A percentile compares a stretch with the other conserved stretches of the same genome.
Conservation (phyloP, 2,888 invertebrate genomes). For the Calameuta filiformis region DNA sequence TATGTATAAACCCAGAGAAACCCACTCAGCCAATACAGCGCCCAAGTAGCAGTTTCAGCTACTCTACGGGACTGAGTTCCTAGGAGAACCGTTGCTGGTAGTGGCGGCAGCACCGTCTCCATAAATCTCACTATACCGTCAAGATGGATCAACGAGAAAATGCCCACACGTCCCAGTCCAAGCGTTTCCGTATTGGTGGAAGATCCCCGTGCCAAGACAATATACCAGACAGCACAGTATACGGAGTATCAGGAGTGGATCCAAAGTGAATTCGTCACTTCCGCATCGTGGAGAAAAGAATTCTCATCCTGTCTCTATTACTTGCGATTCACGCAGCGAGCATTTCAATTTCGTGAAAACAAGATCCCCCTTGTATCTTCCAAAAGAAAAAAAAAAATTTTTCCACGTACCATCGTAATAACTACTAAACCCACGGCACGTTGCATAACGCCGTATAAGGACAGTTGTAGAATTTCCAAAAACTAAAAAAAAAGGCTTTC, state of each 20-base stretch:
- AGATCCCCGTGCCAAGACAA: neutral
- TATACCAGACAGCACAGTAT: neutral
- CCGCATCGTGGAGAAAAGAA: neutral
- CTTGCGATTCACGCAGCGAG: neutral
- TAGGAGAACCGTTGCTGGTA: slow-evolving; percentile 10
- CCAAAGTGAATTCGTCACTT: slow-evolving; percentile 47
- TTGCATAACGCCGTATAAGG: neutral
- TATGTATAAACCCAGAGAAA: neutral
- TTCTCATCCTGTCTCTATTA: neutral
- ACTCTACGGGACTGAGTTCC: slow-evolving; percentile 32
- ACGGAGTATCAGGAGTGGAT: slow-evolving; percentile 47
- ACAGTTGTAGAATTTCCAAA: neutral
- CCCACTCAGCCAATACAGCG: neutral
- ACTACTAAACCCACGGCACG: neutral
- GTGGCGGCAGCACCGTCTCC: slow-evolving; percentile 47
- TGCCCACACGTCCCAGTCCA: neutral
- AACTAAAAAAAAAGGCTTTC: neutral
- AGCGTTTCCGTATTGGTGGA: neutral
- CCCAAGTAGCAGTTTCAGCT: slow-evolving; percentile 9
- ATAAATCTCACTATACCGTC: slow-evolving; percentile 65
- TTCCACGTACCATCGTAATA: neutral
- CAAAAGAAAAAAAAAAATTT: neutral
- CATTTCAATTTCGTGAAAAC: neutral
- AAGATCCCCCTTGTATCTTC: no score
- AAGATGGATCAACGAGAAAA: slow-evolving; percentile 62